phyloP scores from a whole-genome alignment of 2,113 vertebrate genomes.

The Hippocampus abdominalis region DNA sequence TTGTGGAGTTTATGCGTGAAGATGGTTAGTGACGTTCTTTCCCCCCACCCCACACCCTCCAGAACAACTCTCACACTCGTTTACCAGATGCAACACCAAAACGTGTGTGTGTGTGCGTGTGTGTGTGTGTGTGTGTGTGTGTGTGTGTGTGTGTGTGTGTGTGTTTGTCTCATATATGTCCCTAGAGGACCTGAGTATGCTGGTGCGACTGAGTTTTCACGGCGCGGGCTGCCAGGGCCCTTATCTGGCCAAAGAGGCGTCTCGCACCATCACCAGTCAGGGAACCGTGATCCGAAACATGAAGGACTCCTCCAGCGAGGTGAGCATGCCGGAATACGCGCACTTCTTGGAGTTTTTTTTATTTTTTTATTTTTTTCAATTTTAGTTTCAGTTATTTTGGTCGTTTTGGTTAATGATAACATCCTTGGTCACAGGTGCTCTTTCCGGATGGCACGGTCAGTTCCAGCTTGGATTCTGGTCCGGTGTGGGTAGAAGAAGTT shows the following conservation, averaged over 20 bases:
- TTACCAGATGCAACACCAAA: neutral
- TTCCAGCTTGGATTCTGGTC: conserved; percentile 78
- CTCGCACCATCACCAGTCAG: conserved; percentile 78
- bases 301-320: conserved; percentile 84
- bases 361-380: too few relatives aligned
- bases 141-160: too few relatives aligned
- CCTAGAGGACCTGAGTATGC: conserved; percentile 48
- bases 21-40: conserved; percentile 44
- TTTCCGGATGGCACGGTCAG: conserved; percentile 86
- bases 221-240: conserved; percentile 28
- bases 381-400: too few relatives aligned
- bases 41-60: neutral
- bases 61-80: neutral
- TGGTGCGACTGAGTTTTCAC: conserved; percentile 82
- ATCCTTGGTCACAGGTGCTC: conserved; percentile 72
- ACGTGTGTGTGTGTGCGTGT: neutral
- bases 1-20: conserved; percentile 77
- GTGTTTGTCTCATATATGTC: neutral
- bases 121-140: too few relatives aligned
- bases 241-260: conserved; percentile 72
- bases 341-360: neutral
- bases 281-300: conserved; percentile 84
- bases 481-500: conserved; percentile 58
- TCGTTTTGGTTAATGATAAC: too few relatives aligned
- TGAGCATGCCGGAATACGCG: conserved; percentile 33